Evolutionary conservation across 2,888 invertebrate genomes (phyloP).

Genomic region (Tetranychus truncatus): DNA sequence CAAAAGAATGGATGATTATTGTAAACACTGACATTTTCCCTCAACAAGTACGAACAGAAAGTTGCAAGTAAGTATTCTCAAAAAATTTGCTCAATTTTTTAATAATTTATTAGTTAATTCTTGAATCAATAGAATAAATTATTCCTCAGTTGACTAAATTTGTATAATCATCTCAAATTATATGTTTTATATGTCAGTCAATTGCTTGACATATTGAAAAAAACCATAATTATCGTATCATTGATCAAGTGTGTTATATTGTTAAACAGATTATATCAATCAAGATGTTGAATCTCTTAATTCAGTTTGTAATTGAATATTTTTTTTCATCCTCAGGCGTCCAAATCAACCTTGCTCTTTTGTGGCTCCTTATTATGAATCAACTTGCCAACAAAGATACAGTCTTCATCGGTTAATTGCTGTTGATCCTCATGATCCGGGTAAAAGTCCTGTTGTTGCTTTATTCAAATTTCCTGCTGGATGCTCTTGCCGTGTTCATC

Average conservation of each 20-base stretch:
- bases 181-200: too few relatives aligned
- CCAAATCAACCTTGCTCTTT: conserved; percentile 28
- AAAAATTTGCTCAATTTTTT: neutral
- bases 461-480: conserved; percentile 29
- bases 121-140: too few relatives aligned
- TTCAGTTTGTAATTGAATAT: too few relatives aligned
- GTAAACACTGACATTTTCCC: conserved; percentile 46
- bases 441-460: conserved; percentile 26
- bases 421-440: conserved; percentile 27
- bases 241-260: too few relatives aligned
- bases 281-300: too few relatives aligned
- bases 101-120: neutral
- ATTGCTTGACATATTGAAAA: too few relatives aligned
- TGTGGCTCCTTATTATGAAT: conserved; percentile 28
- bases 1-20: conserved; percentile 47
- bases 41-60: conserved; percentile 54
- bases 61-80: conserved; percentile 45
- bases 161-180: too few relatives aligned
- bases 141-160: too few relatives aligned
- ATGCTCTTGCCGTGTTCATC: conserved; percentile 28
- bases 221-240: too few relatives aligned
- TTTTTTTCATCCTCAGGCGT: conserved; percentile 18
- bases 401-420: conserved; percentile 28
- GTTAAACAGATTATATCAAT: too few relatives aligned
- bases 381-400: conserved; percentile 28